Base-by-base conservation (phyloP, 92 coral and sea anemone genomes). In the Zoanthus gigantus region DNA sequence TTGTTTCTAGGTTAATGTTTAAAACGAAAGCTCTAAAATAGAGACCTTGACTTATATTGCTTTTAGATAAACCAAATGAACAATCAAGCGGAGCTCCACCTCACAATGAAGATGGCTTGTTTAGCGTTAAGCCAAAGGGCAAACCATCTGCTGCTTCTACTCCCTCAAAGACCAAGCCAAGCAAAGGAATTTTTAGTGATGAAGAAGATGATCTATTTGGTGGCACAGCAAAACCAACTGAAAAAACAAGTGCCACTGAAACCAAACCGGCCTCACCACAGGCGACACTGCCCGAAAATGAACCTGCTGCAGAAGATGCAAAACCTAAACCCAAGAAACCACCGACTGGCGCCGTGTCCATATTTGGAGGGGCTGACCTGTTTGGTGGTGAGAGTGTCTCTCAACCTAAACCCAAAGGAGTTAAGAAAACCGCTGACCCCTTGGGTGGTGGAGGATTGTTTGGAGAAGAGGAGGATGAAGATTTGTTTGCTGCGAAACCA, bases 131-230 rank as follows among this genome's bases (percentile, higher is more conserved):
- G 58, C 93, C 93, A 10, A 76, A 80, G 42, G 79, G 75, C 53
- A 76, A 76, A 72, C 80, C 91, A 6, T 72, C 92, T 17, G 76
- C 83, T 4, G 72, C 57, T 57, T 90, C 88, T 14, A 81, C 94
- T 0, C 91, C 96, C 9, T 71, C 92, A 45, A 93, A 94, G 65
- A 79, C 93, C 67, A 92, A 84, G 83, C 89, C 94, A 60, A 94
- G 86, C 76, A 88, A 90, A 13, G 96, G 90, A 56, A 88, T 96
- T 72, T 96, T 95, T 58, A 94, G 93, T 79, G 91, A 92, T 86
- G 93, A 94, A 11, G 98, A 95, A 18, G 93, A 91, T 79, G 97
- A 92, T 61, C 93, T 95, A 13, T 96, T 96, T 77, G 88, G 94
- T 29, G 71, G 89, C 48, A 89, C 95, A 1, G 78, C 90, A 67